A percentile compares a stretch with the other conserved stretches of the same genome.
These are phyloP conservation scores for Bostrychus sinensis DNA, from an alignment of 2,113 vertebrate species.

Conservation along the genomic window DNA sequence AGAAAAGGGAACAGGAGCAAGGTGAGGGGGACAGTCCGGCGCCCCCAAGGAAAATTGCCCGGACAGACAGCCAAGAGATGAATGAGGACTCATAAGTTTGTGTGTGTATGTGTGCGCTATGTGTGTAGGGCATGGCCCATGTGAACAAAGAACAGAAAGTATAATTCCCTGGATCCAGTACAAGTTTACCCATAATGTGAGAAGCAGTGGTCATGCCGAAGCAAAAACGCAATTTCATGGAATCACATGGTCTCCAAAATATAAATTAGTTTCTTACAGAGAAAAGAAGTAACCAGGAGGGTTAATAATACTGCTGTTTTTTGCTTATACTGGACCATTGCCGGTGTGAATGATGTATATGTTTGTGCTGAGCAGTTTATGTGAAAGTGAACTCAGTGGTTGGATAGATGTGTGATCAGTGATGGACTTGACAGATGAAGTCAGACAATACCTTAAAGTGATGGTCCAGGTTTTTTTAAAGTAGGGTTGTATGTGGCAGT, in stretches of 20 bases:
- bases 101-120: background rate
- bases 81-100: conserved; percentile 91
- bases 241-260: no score
- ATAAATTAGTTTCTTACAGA: background rate
- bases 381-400: conserved; percentile 23
- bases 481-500: background rate
- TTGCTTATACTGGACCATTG: conserved; percentile 37
- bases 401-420: conserved; percentile 32
- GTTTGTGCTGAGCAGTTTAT: conserved; percentile 46
- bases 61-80: conserved; percentile 98
- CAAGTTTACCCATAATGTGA: no score
- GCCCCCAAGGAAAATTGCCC: conserved; percentile 92
- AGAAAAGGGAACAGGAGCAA: conserved; percentile 97
- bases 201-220: background rate
- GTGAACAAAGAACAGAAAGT: conserved; percentile 32
- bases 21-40: conserved; percentile 92
- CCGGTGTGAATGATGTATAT: conserved; percentile 36
- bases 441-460: conserved; percentile 51
- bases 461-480: background rate
- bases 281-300: background rate
- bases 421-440: conserved; percentile 43
- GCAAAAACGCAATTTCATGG: no score
- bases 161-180: conserved; percentile 1
- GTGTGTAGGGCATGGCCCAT: conserved; percentile 46
- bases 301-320: background rate